Base-by-base conservation (phyloP, 2,797 vertebrate species). In the Borostomias antarcticus region DNA sequence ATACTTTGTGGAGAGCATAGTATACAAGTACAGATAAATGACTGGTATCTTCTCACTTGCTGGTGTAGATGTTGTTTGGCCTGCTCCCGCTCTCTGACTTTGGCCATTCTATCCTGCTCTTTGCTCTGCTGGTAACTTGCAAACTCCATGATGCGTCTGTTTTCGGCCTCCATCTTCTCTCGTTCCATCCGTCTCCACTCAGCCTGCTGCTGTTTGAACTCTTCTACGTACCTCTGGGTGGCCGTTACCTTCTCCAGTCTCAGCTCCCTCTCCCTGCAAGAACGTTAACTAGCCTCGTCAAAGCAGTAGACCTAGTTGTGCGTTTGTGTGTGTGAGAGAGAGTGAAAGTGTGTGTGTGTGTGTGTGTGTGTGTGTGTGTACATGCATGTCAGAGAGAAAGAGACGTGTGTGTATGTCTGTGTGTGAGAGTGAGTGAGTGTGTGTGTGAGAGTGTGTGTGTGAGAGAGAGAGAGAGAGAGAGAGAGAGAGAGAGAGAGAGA, bases 91-190 rank as follows among this genome's bases (percentile, higher is more conserved):
- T 94, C 90, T 79, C 74, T 90, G 64, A 89, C 83, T 87, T 91
- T 90, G 1, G 91, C 90, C 86, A 90, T 89, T n/a, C 89, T 64
- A 59, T 82, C 78, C 57, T 94, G 88, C 80, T 98, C 91, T 84
- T 89, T 89, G 52, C 85, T 87, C 80, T 78, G 85, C 75, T 94
- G 94, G 54, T 90, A 76, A 33, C 63, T 91, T 1, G 87, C 88
- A 83, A 95, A 97, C 72, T 94, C 94, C 85, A 84, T 35, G 77
- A 98, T 96, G 82, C 89, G 94, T 64, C 77, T 88, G 70, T 98
- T 98, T 86, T 99, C 97, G 2, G 93, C 94, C 74, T 99, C 96
- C 85, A 93, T 92, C 86, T 92, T 94, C 63, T 96, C 93, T 23
- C 63, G 85, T 83, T 96, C 96, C 91, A 93, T 89, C 70, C 71